A percentile compares a stretch with the other conserved stretches of the same genome.
Conservation (phyloP, 2,797 vertebrate genomes). For the Leptodactylus fallax region DNA sequence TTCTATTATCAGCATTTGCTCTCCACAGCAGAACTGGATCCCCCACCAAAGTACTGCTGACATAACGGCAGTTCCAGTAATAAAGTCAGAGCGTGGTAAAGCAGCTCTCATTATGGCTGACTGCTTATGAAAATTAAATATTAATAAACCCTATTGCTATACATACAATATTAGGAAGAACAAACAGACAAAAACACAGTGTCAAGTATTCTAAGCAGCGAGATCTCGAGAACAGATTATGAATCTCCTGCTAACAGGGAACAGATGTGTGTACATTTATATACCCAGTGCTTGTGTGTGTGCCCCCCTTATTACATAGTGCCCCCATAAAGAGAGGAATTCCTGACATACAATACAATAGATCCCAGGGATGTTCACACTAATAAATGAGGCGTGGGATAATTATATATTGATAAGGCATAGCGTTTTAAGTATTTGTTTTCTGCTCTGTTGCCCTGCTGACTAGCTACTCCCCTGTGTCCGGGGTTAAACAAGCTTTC, state of each 20-base stretch:
- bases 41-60: neutral
- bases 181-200: slow-evolving; percentile 13
- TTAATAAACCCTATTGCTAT: slow-evolving; percentile 24
- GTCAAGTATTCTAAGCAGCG: slow-evolving; percentile 4
- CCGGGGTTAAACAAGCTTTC: slow-evolving; percentile 33
- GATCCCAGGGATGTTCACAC: neutral
- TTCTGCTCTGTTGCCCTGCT: slow-evolving; percentile 7
- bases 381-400: slow-evolving; percentile 27
- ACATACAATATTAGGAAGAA: slow-evolving; percentile 21
- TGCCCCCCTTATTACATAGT: neutral
- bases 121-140: slow-evolving; percentile 44
- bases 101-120: slow-evolving; percentile 14
- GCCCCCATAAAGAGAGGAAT: neutral
- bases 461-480: slow-evolving; percentile 19
- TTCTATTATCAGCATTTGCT: neutral
- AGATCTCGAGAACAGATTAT: slow-evolving; percentile 25
- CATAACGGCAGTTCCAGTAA: neutral
- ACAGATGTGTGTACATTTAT: slow-evolving; percentile 19
- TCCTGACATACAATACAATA: neutral
- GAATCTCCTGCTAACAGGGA: slow-evolving; percentile 33
- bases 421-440: slow-evolving; percentile 41
- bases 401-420: slow-evolving; percentile 18
- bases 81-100: neutral
- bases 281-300: neutral
- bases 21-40: neutral